These are phyloP conservation scores for Platyscapa corneri DNA, from an alignment of 1,140 invertebrate species.

Conservation along the genomic window DNA sequence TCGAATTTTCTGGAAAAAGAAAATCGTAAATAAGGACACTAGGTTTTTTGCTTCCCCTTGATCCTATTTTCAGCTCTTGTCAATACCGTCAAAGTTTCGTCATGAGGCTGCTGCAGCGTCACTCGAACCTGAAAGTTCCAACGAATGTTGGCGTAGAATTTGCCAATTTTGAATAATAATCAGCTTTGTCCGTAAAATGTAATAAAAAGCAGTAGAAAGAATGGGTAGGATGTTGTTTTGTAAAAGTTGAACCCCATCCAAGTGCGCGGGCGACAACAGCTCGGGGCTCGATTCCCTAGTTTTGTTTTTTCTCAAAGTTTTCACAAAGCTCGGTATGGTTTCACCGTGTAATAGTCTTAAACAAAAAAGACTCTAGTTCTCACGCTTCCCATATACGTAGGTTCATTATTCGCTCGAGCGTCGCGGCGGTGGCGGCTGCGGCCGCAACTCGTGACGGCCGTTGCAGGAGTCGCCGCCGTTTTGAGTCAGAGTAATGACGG, in stretches of 20 bases:
- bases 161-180: too few relatives aligned
- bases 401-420: background rate
- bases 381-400: background rate
- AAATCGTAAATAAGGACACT: too few relatives aligned
- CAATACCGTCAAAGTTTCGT: too few relatives aligned
- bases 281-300: background rate
- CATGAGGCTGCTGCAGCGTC: too few relatives aligned
- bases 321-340: background rate
- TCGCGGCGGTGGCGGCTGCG: background rate
- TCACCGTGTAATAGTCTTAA: background rate
- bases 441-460: background rate
- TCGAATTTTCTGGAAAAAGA: background rate
- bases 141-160: too few relatives aligned
- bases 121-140: too few relatives aligned
- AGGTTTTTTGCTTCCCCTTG: too few relatives aligned
- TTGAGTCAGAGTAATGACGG: constrained; percentile 1
- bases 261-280: background rate
- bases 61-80: too few relatives aligned
- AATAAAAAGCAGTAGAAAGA: background rate
- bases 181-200: too few relatives aligned
- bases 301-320: background rate
- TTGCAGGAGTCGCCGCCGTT: too few relatives aligned
- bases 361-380: background rate
- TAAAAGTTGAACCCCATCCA: background rate
- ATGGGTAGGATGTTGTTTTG: background rate